Evolutionary conservation across 2,888 invertebrate species (phyloP).

Genomic region (Mimas tiliae): DNA sequence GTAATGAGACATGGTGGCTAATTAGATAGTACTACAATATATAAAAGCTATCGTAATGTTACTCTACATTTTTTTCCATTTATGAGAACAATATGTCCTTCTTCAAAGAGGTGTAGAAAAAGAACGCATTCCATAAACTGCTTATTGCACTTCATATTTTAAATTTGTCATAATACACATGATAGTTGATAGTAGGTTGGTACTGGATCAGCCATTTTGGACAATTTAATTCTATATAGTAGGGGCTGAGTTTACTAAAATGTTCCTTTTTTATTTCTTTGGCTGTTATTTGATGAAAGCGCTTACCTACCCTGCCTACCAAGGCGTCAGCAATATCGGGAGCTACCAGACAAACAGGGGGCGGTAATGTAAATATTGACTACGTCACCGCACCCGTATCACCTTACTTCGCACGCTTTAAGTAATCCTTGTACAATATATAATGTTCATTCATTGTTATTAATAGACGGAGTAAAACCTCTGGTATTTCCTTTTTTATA

Average conservation of each 20-base stretch:
- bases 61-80: no score
- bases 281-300: conserved; percentile 33
- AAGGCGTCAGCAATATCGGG: conserved; percentile 56
- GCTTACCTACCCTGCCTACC: conserved; percentile 37
- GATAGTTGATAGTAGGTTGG: no score
- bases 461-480: background rate
- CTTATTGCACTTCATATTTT: no score
- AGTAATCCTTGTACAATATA: conserved; percentile 55
- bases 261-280: conserved; percentile 14
- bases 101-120: no score
- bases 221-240: background rate
- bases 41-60: no score
- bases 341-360: conserved; percentile 65
- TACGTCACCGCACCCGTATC: conserved; percentile 45
- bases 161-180: no score
- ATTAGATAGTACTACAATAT: no score
- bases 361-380: conserved; percentile 64
- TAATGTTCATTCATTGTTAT: conserved; percentile 9
- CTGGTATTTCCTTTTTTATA: no score
- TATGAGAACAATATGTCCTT: no score
- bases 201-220: background rate
- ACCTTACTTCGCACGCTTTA: conserved; percentile 54
- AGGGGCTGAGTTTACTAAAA: no score
- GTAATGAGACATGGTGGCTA: background rate
- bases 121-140: no score